A percentile compares a stretch with the other conserved stretches of the same genome.
These are phyloP conservation scores for Cryptophagus acutangulus DNA, from an alignment of 2,888 invertebrate genomes.

Conservation along the genomic window DNA sequence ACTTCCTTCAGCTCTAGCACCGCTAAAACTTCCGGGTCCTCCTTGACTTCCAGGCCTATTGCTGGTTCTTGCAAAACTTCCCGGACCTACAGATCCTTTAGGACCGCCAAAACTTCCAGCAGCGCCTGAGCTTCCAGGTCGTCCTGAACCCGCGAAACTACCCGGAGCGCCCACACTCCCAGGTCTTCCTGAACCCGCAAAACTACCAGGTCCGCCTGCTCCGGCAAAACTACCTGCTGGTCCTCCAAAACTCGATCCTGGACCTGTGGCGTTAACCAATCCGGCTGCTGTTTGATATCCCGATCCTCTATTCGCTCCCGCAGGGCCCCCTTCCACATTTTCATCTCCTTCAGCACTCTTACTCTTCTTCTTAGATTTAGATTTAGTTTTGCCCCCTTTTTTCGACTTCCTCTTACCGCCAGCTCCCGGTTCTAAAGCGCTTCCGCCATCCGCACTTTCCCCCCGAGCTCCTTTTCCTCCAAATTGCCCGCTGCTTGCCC, in stretches of 20 bases:
- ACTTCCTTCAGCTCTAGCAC: too few relatives aligned
- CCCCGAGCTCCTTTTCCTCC: neutral
- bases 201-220: conserved; percentile 1
- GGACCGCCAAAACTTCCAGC: too few relatives aligned
- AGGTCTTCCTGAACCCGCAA: conserved; percentile 7
- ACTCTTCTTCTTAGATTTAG: neutral
- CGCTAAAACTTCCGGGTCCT: too few relatives aligned
- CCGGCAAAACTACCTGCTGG: conserved; percentile 10
- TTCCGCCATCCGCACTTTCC: neutral
- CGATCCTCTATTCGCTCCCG: conserved; percentile 8
- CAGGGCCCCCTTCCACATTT: conserved; percentile 10
- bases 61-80: too few relatives aligned
- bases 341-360: neutral
- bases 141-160: too few relatives aligned
- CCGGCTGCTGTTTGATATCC: conserved; percentile 6
- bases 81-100: too few relatives aligned
- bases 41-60: too few relatives aligned
- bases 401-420: conserved; percentile 1
- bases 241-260: conserved; percentile 7
- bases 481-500: neutral
- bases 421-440: neutral
- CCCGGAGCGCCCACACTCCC: too few relatives aligned
- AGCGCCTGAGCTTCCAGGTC: too few relatives aligned
- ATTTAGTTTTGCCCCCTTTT: neutral
- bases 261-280: too few relatives aligned